Conservation (phyloP, 23 tunicate genomes). For the Corella eumyota region DNA sequence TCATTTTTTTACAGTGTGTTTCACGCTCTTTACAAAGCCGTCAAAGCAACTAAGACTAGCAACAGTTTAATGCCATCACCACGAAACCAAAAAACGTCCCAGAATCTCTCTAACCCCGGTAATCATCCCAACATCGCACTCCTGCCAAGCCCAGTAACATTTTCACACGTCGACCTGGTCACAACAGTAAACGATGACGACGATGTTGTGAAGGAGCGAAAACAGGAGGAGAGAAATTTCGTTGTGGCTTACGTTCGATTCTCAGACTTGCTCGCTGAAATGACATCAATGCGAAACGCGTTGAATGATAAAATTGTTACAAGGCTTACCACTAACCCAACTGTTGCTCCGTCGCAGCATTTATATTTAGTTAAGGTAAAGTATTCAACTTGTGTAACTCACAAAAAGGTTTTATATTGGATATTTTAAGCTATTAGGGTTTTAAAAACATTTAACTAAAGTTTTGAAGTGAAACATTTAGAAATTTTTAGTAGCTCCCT, state of each 20-base stretch:
- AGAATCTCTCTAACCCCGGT: conserved; percentile 2
- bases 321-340: conserved; percentile 73
- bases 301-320: conserved; percentile 59
- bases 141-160: conserved; percentile 65
- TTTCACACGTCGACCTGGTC: conserved; percentile 53
- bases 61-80: conserved; percentile 33
- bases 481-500: too few species aligned
- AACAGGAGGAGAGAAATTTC: conserved; percentile 75
- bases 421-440: too few species aligned
- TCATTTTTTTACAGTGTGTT: conserved; percentile 36
- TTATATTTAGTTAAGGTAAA: conserved; percentile 69
- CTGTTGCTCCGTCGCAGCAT: conserved; percentile 76
- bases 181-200: conserved; percentile 78
- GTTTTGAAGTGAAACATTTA: too few species aligned
- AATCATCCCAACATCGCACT: conserved; percentile 58
- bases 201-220: conserved; percentile 49
- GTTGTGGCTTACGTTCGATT: conserved; percentile 38
- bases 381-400: too few species aligned
- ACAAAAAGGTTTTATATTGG: neutral
- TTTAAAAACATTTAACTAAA: too few species aligned
- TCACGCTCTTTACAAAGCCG: conserved; percentile 59
- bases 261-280: conserved; percentile 43
- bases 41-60: conserved; percentile 26
- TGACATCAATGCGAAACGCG: conserved; percentile 27
- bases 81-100: conserved; percentile 12